Evolutionary conservation across 2,113 vertebrate species (phyloP).

Genomic region (Mesembrinibis cayennensis): DNA sequence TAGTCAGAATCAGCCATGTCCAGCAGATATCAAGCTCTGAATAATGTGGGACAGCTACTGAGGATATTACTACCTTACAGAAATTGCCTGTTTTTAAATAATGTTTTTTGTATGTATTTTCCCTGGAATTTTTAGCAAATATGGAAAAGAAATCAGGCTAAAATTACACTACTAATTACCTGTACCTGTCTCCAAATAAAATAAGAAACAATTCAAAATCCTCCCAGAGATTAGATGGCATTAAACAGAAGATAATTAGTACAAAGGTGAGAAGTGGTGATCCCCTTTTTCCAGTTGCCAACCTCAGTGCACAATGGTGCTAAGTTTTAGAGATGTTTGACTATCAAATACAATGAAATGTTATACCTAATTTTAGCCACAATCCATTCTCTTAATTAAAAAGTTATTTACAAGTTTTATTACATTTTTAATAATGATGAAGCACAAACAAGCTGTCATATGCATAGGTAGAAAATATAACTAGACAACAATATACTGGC

Average conservation of each 20-base stretch:
- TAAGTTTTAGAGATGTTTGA: not conserved
- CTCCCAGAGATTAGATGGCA: not conserved
- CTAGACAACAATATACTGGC: not conserved
- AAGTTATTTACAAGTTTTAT: not conserved
- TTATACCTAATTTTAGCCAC: not conserved
- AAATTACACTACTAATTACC: not conserved
- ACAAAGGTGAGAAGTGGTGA: not conserved
- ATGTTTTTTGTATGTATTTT: not conserved
- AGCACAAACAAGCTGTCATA: not conserved
- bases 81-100: not conserved
- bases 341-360: not conserved
- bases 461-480: not conserved
- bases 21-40: not conserved
- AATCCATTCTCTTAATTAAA: not conserved
- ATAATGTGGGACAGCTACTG: not conserved
- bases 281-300: not conserved
- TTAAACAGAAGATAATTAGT: slow-evolving; percentile 35
- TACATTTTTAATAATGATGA: not conserved
- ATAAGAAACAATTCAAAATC: not conserved
- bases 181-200: not conserved
- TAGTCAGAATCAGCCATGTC: not conserved
- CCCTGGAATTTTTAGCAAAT: not conserved
- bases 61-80: not conserved
- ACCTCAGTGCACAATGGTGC: not conserved
- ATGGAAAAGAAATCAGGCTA: not conserved